Evolutionary conservation across 1,140 invertebrate genomes (phyloP).

Genomic region (Aplysia californica): DNA sequence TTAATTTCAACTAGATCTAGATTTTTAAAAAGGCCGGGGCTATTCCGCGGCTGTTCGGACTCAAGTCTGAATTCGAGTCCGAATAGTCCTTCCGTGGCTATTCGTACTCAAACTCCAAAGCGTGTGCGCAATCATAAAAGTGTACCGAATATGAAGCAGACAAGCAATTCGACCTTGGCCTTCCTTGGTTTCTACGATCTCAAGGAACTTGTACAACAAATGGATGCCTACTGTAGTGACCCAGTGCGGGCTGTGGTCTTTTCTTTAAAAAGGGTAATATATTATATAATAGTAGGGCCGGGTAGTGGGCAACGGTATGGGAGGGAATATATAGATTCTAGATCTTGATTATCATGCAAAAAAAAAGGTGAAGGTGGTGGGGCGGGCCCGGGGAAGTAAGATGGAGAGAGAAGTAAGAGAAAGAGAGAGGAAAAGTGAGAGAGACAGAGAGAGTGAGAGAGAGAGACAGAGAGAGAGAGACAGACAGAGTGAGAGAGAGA

Average conservation of each 20-base stretch:
- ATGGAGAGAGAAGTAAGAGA: conserved; percentile 7
- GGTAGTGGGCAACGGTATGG: not conserved
- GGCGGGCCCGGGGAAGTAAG: not conserved
- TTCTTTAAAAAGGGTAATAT: not conserved
- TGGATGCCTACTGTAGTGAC: not conserved
- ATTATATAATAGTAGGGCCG: not conserved
- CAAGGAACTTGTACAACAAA: too few relatives aligned
- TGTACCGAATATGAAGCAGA: too few relatives aligned
- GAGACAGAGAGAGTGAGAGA: not conserved
- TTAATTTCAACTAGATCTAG: too few relatives aligned
- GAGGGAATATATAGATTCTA: not conserved
- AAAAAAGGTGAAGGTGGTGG: not conserved
- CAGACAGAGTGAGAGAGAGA: not conserved
- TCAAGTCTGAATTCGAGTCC: too few relatives aligned
- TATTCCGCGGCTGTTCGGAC: too few relatives aligned
- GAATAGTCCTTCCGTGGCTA: too few relatives aligned
- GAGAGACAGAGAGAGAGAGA: not conserved
- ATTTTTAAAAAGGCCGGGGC: too few relatives aligned
- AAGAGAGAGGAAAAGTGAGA: conserved; percentile 1
- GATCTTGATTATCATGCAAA: not conserved
- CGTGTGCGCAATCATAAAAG: too few relatives aligned
- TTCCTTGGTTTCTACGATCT: too few relatives aligned
- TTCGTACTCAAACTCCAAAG: too few relatives aligned
- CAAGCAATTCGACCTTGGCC: too few relatives aligned
- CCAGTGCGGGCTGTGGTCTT: not conserved